These are phyloP conservation scores for Siniperca knerii DNA, from an alignment of 2,113 vertebrate species.

Conservation along the genomic window DNA sequence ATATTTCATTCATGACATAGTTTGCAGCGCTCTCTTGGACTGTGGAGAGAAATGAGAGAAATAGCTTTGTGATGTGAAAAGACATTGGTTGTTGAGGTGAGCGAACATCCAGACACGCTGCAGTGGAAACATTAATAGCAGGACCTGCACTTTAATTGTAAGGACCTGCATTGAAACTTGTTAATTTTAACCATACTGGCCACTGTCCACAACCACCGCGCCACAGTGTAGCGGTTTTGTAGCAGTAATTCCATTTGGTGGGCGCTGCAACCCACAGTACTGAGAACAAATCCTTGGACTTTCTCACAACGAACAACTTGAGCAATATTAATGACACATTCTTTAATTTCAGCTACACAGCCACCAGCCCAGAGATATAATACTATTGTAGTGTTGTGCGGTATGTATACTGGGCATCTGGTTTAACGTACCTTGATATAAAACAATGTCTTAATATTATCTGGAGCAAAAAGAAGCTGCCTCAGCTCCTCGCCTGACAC, in stretches of 20 bases:
- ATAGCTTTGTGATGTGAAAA: slow-evolving; percentile 75
- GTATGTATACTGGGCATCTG: not conserved
- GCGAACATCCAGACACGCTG: slow-evolving; percentile 58
- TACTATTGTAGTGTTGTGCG: not conserved
- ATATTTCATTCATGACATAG: slow-evolving; percentile 82
- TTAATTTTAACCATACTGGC: slow-evolving; percentile 16
- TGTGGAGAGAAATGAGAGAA: slow-evolving; percentile 60
- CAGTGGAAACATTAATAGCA: slow-evolving; percentile 37
- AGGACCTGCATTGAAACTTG: slow-evolving; percentile 14
- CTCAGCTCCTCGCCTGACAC: slow-evolving; percentile 57
- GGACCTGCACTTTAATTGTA: slow-evolving; percentile 27
- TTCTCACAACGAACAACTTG: not conserved
- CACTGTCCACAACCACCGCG: not conserved
- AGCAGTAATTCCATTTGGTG: slow-evolving; percentile 23
- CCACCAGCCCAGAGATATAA: slow-evolving; percentile 7
- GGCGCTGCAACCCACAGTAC: slow-evolving; percentile 11
- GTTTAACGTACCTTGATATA: slow-evolving; percentile 17
- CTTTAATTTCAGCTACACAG: slow-evolving; percentile 32
- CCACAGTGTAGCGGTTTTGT: not conserved
- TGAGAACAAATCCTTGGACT: not conserved
- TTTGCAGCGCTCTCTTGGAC: slow-evolving; percentile 63
- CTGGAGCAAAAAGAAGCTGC: slow-evolving; percentile 59
- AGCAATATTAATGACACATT: slow-evolving; percentile 8
- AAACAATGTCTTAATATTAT: slow-evolving; percentile 56
- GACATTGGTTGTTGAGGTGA: slow-evolving; percentile 64